These are phyloP conservation scores for Scleropages formosus DNA, from an alignment of 2,797 vertebrate genomes.

Conservation along the genomic window DNA sequence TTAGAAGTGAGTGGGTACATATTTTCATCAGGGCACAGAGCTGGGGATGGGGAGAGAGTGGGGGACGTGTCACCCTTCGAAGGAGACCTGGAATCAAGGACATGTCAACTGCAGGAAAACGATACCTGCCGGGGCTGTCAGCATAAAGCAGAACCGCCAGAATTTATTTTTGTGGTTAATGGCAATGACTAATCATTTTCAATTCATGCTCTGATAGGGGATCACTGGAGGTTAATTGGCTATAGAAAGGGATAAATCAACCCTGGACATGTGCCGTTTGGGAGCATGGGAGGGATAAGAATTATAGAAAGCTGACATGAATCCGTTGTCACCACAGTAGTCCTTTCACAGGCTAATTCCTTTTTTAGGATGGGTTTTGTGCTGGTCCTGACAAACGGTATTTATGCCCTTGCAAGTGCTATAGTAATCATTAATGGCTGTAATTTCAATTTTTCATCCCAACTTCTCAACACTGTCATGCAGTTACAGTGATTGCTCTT, in stretches of 20 bases:
- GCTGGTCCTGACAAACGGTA: not conserved
- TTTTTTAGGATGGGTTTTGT: conserved; percentile 19
- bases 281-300: conserved; percentile 21
- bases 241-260: conserved; percentile 56
- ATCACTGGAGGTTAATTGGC: conserved; percentile 81
- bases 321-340: not conserved
- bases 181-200: conserved; percentile 74
- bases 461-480: conserved; percentile 6
- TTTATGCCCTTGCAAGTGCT: conserved; percentile 20
- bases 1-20: conserved; percentile 52
- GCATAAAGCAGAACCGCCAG: conserved; percentile 57
- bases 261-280: conserved; percentile 48
- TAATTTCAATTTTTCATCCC: conserved; percentile 17
- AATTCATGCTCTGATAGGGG: conserved; percentile 68
- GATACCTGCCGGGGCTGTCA: conserved; percentile 60
- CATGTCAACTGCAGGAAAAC: conserved; percentile 56
- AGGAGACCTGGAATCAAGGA: conserved; percentile 64
- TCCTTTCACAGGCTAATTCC: not conserved
- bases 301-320: not conserved
- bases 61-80: conserved; percentile 54
- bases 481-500: conserved; percentile 10
- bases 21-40: conserved; percentile 57
- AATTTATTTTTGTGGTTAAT: conserved; percentile 78
- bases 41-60: conserved; percentile 50
- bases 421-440: conserved; percentile 13